Base-by-base conservation (phyloP, 1,140 invertebrate genomes). In the Conopomorpha cramerella region DNA sequence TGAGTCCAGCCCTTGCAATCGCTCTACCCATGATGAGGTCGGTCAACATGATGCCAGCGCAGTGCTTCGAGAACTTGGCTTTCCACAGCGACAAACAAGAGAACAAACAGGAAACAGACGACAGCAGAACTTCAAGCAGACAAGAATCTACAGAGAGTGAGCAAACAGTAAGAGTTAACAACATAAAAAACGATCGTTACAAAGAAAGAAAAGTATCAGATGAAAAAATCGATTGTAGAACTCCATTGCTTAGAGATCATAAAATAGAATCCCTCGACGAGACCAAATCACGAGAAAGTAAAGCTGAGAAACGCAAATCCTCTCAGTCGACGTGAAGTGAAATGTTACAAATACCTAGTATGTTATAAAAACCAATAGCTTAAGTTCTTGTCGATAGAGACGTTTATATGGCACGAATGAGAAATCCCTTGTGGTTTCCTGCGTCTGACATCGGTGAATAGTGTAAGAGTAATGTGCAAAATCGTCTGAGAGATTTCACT, bases 31-130 rank as follows among this genome's bases (percentile, higher is more conserved):
- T 79, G 61, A 76, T 79, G 68, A 77, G 77, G 36, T 77, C 76
- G 10, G 70, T 77, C 3, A 72, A 76, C 39, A 51, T 76, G 16
- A 63, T 68, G 16, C 66, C 68, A 31, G 45, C 62, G 11, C 76
- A 79, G 39, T 79, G 76, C 45, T 79, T 77, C 39, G 76, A 79
- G 43, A 79, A 79, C 41, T 67, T 77, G 55, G 76, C 66, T 3
- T 79, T 59, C 39, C 62, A 77, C 39, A 60, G 37, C 11, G 70
- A 66, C 34, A 70, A 58, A 50, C 35, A 45, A 16, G 67, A 67
- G 49, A n/a, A n/a, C n/a, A n/a, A n/a, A n/a, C n/a, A n/a, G n/a
- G 50, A 56, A 2, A 47, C 40, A 30, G 35, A 51, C 17, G 41
- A 46, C 11, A 66, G 55, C 32, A 66, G 63, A 39, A 39, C 23